These are phyloP conservation scores for Cydia strobilella DNA, from an alignment of 1,140 invertebrate genomes.

Conservation along the genomic window DNA sequence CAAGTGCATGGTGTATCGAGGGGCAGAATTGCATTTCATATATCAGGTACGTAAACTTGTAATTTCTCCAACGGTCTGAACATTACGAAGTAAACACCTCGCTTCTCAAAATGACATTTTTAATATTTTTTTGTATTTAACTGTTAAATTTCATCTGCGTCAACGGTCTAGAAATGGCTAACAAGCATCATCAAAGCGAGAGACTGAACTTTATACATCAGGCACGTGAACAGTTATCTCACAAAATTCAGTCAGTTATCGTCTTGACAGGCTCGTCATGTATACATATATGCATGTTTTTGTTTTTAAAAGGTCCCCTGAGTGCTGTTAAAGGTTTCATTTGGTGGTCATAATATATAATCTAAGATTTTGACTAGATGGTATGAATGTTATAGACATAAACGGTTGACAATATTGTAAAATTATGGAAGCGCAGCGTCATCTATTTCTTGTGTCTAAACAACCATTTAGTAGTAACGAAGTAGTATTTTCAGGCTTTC, in stretches of 20 bases:
- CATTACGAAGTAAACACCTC: neutral
- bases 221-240: conserved; percentile 73
- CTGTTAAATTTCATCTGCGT: conserved; percentile 84
- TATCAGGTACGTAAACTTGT: conserved; percentile 82
- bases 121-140: conserved; percentile 87
- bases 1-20: conserved; percentile 85
- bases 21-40: conserved; percentile 85
- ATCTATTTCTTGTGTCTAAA: neutral
- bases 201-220: conserved; percentile 87
- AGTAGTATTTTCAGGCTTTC: conserved; percentile 54
- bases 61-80: neutral
- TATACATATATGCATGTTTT: too few relatives aligned
- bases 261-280: conserved; percentile 46
- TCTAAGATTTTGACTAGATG: too few relatives aligned
- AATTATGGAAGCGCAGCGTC: too few relatives aligned
- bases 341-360: too few relatives aligned
- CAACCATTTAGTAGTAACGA: conserved; percentile 18
- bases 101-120: conserved; percentile 83
- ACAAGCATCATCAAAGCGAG: conserved; percentile 81
- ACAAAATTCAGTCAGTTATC: too few relatives aligned
- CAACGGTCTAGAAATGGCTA: conserved; percentile 83
- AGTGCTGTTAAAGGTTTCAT: too few relatives aligned
- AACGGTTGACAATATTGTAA: too few relatives aligned
- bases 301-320: too few relatives aligned
- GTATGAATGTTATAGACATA: too few relatives aligned